These are phyloP conservation scores for Pagetopsis macropterus DNA, from an alignment of 2,797 vertebrate genomes.

Conservation along the genomic window DNA sequence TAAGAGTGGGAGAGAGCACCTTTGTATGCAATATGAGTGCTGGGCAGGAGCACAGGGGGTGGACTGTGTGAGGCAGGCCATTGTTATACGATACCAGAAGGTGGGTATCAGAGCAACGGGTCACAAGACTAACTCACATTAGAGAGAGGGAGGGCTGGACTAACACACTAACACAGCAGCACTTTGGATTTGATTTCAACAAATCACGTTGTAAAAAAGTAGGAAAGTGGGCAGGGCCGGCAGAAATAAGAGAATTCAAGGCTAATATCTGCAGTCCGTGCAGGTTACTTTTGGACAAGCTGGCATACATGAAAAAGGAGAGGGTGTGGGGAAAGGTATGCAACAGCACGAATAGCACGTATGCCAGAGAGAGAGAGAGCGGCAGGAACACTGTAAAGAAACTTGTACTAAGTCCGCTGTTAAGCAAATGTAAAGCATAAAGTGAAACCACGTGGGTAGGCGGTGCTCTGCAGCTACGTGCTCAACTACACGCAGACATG, in stretches of 20 bases:
- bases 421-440: constrained; percentile 49
- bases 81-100: constrained; percentile 80
- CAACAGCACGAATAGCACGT: constrained; percentile 17
- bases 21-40: constrained; percentile 70
- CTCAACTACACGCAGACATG: constrained; percentile 50
- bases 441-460: constrained; percentile 49
- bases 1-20: constrained; percentile 68
- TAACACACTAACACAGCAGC: constrained; percentile 19
- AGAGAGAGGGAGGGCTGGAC: constrained; percentile 44
- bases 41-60: constrained; percentile 61
- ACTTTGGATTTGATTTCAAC: constrained; percentile 35
- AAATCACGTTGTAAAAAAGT: constrained; percentile 48
- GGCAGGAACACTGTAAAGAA: constrained; percentile 11
- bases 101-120: constrained; percentile 75
- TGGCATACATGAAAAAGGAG: constrained; percentile 17
- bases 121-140: constrained; percentile 76
- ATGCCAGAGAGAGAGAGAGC: constrained; percentile 14
- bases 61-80: constrained; percentile 76
- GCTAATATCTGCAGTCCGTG: constrained; percentile 27
- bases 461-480: constrained; percentile 65
- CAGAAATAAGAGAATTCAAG: constrained; percentile 61
- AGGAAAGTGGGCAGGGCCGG: constrained; percentile 53
- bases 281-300: constrained; percentile 34
- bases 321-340: neutral
- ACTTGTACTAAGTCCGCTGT: constrained; percentile 33